These are phyloP conservation scores for Erebia palarica DNA, from an alignment of 2,888 invertebrate genomes.

Conservation along the genomic window DNA sequence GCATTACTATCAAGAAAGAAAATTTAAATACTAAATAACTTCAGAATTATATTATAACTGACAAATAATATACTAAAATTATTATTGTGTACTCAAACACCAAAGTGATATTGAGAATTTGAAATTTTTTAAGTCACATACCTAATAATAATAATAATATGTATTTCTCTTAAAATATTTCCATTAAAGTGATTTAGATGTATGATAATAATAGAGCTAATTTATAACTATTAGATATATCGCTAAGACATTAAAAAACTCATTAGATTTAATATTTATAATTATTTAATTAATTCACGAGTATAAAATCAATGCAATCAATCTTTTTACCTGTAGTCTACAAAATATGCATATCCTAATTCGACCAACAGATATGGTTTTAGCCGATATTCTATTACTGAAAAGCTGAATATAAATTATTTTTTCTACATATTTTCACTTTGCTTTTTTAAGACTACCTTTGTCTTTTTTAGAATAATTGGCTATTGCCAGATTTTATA, in stretches of 20 bases:
- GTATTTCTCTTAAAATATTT: conserved; percentile 30
- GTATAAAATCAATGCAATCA: conserved; percentile 13
- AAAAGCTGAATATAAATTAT: not conserved
- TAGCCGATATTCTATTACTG: conserved; percentile 6
- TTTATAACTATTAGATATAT: conserved; percentile 17
- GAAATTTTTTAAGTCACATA: conserved; percentile 2
- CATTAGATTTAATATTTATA: conserved; percentile 29
- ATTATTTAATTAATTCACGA: not conserved
- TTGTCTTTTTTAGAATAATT: not conserved
- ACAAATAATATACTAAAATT: conserved; percentile 8
- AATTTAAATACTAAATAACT: not conserved
- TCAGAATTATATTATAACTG: not conserved
- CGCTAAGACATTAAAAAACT: conserved; percentile 30
- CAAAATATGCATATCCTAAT: conserved; percentile 5
- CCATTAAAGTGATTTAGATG: conserved; percentile 30
- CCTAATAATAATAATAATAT: conserved; percentile 1
- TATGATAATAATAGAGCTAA: conserved; percentile 17
- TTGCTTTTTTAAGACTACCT: not conserved
- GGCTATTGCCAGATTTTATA: not conserved
- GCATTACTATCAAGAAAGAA: not conserved
- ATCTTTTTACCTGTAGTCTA: conserved; percentile 13
- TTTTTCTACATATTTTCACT: not conserved
- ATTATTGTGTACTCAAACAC: conserved; percentile 41
- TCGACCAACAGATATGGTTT: conserved; percentile 7
- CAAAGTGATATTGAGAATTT: conserved; percentile 69